Conservation (phyloP, 2,888 invertebrate genomes). For the Scotopteryx bipunctaria region DNA sequence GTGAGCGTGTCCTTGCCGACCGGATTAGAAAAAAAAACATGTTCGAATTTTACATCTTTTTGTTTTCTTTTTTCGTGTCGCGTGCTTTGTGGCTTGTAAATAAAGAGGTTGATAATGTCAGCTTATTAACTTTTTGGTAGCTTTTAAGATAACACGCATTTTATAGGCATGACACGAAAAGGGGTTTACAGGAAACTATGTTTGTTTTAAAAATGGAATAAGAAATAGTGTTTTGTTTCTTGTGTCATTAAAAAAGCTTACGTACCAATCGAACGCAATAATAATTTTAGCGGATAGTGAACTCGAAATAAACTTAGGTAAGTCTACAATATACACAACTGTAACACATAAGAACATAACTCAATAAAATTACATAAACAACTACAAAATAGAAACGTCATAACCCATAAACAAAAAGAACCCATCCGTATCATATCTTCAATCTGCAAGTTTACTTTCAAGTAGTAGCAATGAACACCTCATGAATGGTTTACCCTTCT, state of each 20-base stretch:
- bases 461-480: slow-evolving; percentile 62
- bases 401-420: slow-evolving; percentile 26
- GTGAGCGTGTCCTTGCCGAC: slow-evolving; percentile 76
- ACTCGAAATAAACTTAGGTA: no score
- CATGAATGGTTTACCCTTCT: slow-evolving; percentile 74
- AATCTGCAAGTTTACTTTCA: slow-evolving; percentile 64
- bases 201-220: not conserved
- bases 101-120: slow-evolving; percentile 9
- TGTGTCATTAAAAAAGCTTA: not conserved
- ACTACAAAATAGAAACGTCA: slow-evolving; percentile 13
- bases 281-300: no score
- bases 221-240: not conserved
- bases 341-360: not conserved
- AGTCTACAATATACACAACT: no score
- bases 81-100: slow-evolving; percentile 10
- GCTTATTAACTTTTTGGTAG: slow-evolving; percentile 2
- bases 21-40: slow-evolving; percentile 66
- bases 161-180: not conserved
- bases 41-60: slow-evolving; percentile 44
- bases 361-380: not conserved
- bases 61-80: slow-evolving; percentile 36
- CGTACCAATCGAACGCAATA: not conserved
- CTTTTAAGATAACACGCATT: not conserved
- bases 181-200: not conserved
- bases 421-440: slow-evolving; percentile 26